Conservation (phyloP, 2,797 vertebrate species). For the Tinamus major region DNA sequence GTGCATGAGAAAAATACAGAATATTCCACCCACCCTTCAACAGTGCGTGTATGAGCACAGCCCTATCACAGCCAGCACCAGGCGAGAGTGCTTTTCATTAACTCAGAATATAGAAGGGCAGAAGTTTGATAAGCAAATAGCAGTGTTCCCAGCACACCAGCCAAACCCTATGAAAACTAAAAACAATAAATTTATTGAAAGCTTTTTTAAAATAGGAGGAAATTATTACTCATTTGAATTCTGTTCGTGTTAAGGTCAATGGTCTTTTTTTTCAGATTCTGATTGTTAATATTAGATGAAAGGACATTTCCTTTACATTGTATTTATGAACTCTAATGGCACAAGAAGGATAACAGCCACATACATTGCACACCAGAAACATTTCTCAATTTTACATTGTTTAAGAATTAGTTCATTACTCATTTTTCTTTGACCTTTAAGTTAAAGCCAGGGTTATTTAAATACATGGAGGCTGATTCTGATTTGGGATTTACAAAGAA, state of each 20-base stretch:
- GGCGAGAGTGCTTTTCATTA: constrained; percentile 43
- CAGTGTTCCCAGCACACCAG: constrained; percentile 70
- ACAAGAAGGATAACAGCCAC: constrained; percentile 67
- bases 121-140: constrained; percentile 69
- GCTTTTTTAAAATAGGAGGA: constrained; percentile 78
- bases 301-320: constrained; percentile 81
- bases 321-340: constrained; percentile 72
- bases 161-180: constrained; percentile 68
- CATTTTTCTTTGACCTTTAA: constrained; percentile 78
- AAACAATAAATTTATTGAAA: constrained; percentile 79
- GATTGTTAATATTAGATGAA: constrained; percentile 81
- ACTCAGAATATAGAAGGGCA: constrained; percentile 51
- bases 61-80: constrained; percentile 53
- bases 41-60: constrained; percentile 61
- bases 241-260: constrained; percentile 75
- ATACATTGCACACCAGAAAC: constrained; percentile 70
- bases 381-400: constrained; percentile 72
- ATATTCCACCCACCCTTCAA: constrained; percentile 65
- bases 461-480: constrained; percentile 19
- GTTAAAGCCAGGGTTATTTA: constrained; percentile 57
- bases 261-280: constrained; percentile 66
- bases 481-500: constrained; percentile 11
- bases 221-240: constrained; percentile 80
- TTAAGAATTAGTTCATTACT: constrained; percentile 65
- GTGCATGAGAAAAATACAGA: constrained; percentile 75